These are phyloP conservation scores for Taurulus bubalis DNA, from an alignment of 2,113 vertebrate genomes.

Conservation along the genomic window DNA sequence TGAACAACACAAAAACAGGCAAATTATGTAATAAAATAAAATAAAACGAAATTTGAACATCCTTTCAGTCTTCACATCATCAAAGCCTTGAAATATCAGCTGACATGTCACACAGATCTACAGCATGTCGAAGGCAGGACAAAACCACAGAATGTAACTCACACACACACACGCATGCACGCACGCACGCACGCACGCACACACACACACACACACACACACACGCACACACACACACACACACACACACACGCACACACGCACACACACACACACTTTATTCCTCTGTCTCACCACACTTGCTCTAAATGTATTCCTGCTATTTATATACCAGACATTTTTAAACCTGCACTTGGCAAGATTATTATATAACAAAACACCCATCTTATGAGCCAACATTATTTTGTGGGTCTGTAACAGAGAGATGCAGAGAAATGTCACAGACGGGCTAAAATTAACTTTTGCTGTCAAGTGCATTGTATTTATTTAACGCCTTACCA, in stretches of 20 bases:
- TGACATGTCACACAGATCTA: conserved; percentile 18
- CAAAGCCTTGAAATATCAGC: conserved; percentile 11
- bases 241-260: conserved; percentile 14
- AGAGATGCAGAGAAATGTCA: conserved; percentile 5
- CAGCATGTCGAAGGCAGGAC: conserved; percentile 30
- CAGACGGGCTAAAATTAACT: conserved; percentile 34
- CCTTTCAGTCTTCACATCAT: neutral
- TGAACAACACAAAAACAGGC: neutral
- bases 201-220: conserved; percentile 13
- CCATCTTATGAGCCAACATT: conserved; percentile 27
- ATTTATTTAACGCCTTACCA: conserved; percentile 17
- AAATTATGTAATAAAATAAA: neutral
- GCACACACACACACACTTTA: conserved; percentile 5
- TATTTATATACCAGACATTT: conserved; percentile 50
- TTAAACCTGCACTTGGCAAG: conserved; percentile 32
- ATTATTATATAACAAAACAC: conserved; percentile 36
- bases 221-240: conserved; percentile 13
- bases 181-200: too few relatives aligned
- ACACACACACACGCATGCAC: neutral
- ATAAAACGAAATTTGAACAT: neutral
- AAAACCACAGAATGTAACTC: conserved; percentile 20
- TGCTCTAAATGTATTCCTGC: conserved; percentile 31
- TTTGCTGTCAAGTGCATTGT: neutral
- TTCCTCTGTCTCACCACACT: conserved; percentile 13
- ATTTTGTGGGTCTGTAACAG: conserved; percentile 28